These are phyloP conservation scores for Echiichthys vipera DNA, from an alignment of 2,797 vertebrate species.

Conservation along the genomic window DNA sequence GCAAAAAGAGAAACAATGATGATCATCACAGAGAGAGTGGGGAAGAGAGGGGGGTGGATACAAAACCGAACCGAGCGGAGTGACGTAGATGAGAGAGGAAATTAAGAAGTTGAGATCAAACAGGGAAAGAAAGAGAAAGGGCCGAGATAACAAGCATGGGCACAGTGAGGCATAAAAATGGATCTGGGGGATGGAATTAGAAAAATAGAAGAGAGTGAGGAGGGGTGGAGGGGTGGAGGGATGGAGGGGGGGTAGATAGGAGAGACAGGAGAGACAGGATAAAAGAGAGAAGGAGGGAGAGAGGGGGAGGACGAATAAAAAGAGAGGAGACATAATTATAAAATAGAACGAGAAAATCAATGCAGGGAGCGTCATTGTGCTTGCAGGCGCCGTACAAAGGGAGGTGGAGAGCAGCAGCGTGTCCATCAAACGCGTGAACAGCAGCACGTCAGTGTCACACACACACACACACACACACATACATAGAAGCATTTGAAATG, in stretches of 20 bases:
- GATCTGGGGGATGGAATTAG: constrained; percentile 76
- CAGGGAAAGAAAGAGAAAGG: constrained; percentile 56
- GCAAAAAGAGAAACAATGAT: constrained; percentile 22
- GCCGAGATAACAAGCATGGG: constrained; percentile 74
- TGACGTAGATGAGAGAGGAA: constrained; percentile 74
- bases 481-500: constrained; percentile 50
- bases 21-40: constrained; percentile 25
- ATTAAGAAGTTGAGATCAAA: constrained; percentile 82
- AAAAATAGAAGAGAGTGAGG: constrained; percentile 70
- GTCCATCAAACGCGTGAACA: constrained; percentile 60
- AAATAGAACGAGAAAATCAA: constrained; percentile 79
- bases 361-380: constrained; percentile 67
- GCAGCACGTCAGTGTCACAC: constrained; percentile 20
- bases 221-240: too few species aligned
- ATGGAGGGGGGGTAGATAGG: constrained; percentile 67
- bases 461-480: constrained; percentile 35
- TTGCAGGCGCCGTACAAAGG: constrained; percentile 55
- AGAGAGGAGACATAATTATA: constrained; percentile 71
- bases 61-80: constrained; percentile 43
- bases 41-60: not conserved
- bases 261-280: constrained; percentile 65
- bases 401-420: constrained; percentile 55
- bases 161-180: constrained; percentile 75
- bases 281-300: constrained; percentile 5
- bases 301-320: constrained; percentile 46